Conservation (phyloP, 1,140 invertebrate genomes). For the Eubasilissa regina region DNA sequence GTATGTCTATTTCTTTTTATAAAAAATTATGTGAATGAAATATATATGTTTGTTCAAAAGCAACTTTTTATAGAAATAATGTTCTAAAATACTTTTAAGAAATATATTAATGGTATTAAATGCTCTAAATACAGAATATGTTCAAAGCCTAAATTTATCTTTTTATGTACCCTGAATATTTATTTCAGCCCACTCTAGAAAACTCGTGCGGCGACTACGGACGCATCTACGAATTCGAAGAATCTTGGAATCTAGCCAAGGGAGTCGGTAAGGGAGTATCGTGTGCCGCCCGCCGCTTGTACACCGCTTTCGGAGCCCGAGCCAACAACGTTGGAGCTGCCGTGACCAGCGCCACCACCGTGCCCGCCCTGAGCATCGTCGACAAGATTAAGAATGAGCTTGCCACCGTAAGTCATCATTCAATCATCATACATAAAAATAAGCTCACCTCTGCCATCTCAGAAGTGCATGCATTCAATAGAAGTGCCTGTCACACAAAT, state of each 20-base stretch:
- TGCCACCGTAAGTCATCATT: constrained; percentile 27
- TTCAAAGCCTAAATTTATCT: no score
- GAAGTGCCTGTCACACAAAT: no score
- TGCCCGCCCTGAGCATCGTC: constrained; percentile 42
- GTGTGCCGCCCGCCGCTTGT: constrained; percentile 48
- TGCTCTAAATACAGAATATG: no score
- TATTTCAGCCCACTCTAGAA: constrained; percentile 49
- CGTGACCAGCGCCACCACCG: constrained; percentile 54
- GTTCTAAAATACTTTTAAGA: no score
- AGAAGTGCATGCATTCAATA: no score
- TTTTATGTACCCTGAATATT: not conserved
- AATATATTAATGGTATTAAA: no score
- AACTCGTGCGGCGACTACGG: constrained; percentile 58
- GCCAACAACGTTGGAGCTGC: constrained; percentile 59
- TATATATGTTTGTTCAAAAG: no score
- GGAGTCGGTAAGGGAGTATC: constrained; percentile 4
- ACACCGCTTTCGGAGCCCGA: constrained; percentile 51
- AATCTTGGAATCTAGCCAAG: constrained; percentile 39
- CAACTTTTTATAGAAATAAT: no score
- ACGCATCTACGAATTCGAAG: constrained; percentile 56
- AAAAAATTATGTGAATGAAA: no score
- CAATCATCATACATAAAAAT: no score
- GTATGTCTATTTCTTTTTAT: no score
- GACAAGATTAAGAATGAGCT: constrained; percentile 35
- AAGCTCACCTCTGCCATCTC: no score